These are phyloP conservation scores for Buphagus erythrorhynchus DNA, from an alignment of 2,797 vertebrate species.

Conservation along the genomic window DNA sequence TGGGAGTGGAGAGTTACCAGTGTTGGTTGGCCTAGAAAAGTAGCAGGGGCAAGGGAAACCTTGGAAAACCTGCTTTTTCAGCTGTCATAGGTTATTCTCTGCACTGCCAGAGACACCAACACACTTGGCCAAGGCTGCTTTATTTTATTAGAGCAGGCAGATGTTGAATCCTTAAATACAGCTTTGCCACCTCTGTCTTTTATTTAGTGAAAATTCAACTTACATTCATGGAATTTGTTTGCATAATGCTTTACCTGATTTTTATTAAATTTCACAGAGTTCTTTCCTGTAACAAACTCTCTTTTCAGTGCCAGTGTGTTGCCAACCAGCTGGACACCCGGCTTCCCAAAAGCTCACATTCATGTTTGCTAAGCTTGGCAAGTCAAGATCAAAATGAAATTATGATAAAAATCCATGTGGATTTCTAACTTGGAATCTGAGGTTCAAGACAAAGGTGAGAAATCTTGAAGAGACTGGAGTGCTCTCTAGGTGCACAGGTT, in stretches of 20 bases:
- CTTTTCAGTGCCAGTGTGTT: background rate
- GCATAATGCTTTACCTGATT: background rate
- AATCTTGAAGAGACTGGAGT: background rate
- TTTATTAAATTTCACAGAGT: background rate
- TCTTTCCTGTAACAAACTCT: background rate
- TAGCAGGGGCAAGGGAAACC: background rate
- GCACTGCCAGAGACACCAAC: background rate
- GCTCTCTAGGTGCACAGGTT: background rate
- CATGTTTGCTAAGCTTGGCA: constrained; percentile 11
- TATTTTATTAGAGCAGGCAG: background rate
- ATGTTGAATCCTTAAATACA: background rate
- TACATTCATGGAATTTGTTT: background rate
- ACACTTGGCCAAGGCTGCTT: background rate
- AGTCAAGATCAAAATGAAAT: constrained; percentile 8
- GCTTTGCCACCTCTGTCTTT: background rate
- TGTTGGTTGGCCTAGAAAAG: background rate
- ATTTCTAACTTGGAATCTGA: constrained; percentile 31
- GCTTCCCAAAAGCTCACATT: background rate
- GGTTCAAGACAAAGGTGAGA: constrained; percentile 36
- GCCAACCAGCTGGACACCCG: background rate
- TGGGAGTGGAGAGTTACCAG: background rate
- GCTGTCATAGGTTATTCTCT: background rate
- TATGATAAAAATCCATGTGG: constrained; percentile 18
- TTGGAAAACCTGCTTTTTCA: background rate
- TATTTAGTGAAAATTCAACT: background rate